Evolutionary conservation across 2,888 invertebrate species (phyloP), one percentile per base, ranked within the genome.

Genomic region (Beris chalybata): DNA sequence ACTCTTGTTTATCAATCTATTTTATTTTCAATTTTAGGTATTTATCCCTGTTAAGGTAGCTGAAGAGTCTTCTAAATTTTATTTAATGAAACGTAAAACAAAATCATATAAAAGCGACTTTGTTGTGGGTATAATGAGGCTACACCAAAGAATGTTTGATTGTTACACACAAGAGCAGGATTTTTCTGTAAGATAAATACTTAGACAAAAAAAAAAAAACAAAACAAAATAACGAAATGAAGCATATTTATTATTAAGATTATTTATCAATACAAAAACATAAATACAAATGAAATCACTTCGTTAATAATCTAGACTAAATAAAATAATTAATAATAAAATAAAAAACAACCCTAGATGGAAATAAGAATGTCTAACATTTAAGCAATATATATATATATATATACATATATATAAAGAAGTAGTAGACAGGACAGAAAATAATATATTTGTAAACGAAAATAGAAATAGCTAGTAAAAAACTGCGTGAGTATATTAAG

Each of bases 41-140:
- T 80, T 78, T 80, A 80, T 76, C 80, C 80, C 72, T 81, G 81
- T 81, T 80, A 80, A 66, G 54, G 55, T 59, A 66, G 53, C 53
- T 59, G 59, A 66, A 31, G 59, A 12, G 29, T 59, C 59, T 48
- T 69, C 63, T 70, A 70, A 66, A 67, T 66, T 70, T 53, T 69
- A 54, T 48, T 45, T 58, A 65, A 67, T 57, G 58, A 66, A 53
- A 58, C 56, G 64, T 67, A 69, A 65, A 70, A 66, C 30, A 53
- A 65, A 64, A 66, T n/a, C 38, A 65, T 67, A 66, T 70, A 70
- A 70, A 71, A 72, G n/a, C 68, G 70, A 72, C 65, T 57, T 65
- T 57, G 65, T 65, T 65, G 57, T 65, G 65, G 65, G 57, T 65
- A 65, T 65, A 58, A 65, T 48, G 71, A 72, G 73, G 72, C 73